phyloP scores from a whole-genome alignment of 2,888 invertebrate genomes.

The Callosobruchus maculatus region DNA sequence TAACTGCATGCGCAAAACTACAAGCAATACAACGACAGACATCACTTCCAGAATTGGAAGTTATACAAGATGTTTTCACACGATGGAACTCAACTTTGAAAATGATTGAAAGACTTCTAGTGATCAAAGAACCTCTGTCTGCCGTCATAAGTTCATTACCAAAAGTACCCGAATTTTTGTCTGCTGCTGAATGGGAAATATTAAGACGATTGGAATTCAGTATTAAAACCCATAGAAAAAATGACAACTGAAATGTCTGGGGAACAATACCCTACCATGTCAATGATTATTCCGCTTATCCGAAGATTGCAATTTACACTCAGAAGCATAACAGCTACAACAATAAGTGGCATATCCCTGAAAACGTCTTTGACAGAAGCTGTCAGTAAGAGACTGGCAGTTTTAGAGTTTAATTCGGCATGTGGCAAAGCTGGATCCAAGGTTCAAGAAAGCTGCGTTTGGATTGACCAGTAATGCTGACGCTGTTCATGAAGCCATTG shows the following conservation, averaged over 20 bases:
- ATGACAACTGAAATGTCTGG: slow-evolving; percentile 24
- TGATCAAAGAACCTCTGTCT: slow-evolving; percentile 21
- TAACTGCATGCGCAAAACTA: slow-evolving; percentile 24
- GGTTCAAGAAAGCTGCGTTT: slow-evolving; percentile 26
- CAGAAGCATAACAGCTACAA: slow-evolving; percentile 4
- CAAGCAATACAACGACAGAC: slow-evolving; percentile 25
- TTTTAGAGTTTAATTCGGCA: slow-evolving; percentile 21
- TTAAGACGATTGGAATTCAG: too few relatives aligned
- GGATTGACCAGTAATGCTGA: slow-evolving; percentile 7
- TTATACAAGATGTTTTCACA: slow-evolving; percentile 30
- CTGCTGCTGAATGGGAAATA: slow-evolving; percentile 27
- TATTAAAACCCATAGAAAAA: slow-evolving; percentile 22
- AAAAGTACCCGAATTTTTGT: not conserved
- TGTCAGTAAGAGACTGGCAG: slow-evolving; percentile 16
- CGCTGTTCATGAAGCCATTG: not conserved
- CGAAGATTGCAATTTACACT: slow-evolving; percentile 20
- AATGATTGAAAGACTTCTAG: slow-evolving; percentile 25
- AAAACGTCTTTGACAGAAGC: slow-evolving; percentile 12
- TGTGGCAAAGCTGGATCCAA: slow-evolving; percentile 25
- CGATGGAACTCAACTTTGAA: slow-evolving; percentile 28
- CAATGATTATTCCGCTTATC: slow-evolving; percentile 24
- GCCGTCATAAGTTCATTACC: slow-evolving; percentile 7
- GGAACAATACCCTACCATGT: slow-evolving; percentile 28
- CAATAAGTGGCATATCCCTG: slow-evolving; percentile 13
- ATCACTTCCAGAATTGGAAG: slow-evolving; percentile 22